Percentiles rank a stretch among this genome's conserved stretches.
phyloP scores from a whole-genome alignment of 2,113 vertebrate genomes.

The Donacobius atricapilla region DNA sequence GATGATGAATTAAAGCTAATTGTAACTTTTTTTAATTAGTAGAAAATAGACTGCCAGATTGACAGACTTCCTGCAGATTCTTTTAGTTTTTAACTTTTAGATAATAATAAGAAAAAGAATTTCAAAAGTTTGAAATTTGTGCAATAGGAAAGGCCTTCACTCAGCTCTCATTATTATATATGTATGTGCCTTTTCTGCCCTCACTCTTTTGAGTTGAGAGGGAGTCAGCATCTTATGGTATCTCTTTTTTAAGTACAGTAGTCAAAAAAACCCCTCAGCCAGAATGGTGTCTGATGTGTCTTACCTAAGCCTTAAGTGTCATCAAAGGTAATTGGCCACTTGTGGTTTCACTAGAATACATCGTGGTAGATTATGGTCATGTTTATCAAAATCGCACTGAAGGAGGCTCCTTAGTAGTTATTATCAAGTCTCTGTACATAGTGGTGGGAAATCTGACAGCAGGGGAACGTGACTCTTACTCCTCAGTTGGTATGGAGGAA shows the following conservation, averaged over 20 bases:
- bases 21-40: neutral
- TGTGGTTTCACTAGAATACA: neutral
- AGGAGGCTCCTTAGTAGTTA: neutral
- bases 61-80: neutral
- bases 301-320: neutral
- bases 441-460: neutral
- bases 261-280: neutral
- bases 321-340: neutral
- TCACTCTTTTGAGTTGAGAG: neutral
- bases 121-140: neutral
- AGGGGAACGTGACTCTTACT: accelerated
- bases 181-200: neutral
- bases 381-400: neutral
- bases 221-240: accelerated
- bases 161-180: neutral
- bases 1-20: neutral
- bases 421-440: neutral
- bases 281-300: neutral
- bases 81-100: neutral
- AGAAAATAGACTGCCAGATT: neutral
- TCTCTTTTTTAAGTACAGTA: neutral
- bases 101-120: neutral
- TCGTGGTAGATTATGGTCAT: neutral
- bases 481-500: neutral
- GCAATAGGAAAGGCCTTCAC: neutral